Conservation (phyloP, 2,797 vertebrate genomes). For the Thunnus albacares region DNA sequence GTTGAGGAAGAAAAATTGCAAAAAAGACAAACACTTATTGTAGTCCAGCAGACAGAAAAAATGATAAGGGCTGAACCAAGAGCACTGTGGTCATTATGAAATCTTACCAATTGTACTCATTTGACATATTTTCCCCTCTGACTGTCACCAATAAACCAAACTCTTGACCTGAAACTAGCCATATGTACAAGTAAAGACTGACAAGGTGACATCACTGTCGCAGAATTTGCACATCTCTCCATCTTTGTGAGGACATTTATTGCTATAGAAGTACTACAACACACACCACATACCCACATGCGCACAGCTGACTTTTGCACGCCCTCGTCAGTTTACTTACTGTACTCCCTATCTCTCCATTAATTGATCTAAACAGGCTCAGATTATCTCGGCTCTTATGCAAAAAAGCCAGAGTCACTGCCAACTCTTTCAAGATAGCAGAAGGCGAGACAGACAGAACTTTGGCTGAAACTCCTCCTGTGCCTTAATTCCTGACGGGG, state of each 20-base stretch:
- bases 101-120: not conserved
- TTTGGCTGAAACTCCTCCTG: slow-evolving; percentile 74
- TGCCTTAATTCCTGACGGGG: slow-evolving; percentile 72
- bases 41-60: not conserved
- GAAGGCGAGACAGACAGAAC: slow-evolving; percentile 72
- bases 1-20: not conserved
- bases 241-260: slow-evolving; percentile 18
- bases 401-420: slow-evolving; percentile 67
- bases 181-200: not conserved
- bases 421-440: slow-evolving; percentile 76
- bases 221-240: not conserved
- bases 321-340: slow-evolving; percentile 51
- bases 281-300: slow-evolving; percentile 16
- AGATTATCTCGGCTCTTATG: slow-evolving; percentile 73
- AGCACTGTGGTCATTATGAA: not conserved
- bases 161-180: not conserved
- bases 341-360: slow-evolving; percentile 65
- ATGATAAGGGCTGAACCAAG: not conserved
- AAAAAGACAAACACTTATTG: not conserved
- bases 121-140: not conserved
- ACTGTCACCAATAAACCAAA: fast-evolving
- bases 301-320: slow-evolving; percentile 55
- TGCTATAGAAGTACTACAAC: not conserved
- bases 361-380: slow-evolving; percentile 76
- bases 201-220: not conserved